Evolutionary conservation across 1,140 invertebrate genomes (phyloP), one percentile per base, ranked within the genome.

Genomic region (Archivesica marissinica): DNA sequence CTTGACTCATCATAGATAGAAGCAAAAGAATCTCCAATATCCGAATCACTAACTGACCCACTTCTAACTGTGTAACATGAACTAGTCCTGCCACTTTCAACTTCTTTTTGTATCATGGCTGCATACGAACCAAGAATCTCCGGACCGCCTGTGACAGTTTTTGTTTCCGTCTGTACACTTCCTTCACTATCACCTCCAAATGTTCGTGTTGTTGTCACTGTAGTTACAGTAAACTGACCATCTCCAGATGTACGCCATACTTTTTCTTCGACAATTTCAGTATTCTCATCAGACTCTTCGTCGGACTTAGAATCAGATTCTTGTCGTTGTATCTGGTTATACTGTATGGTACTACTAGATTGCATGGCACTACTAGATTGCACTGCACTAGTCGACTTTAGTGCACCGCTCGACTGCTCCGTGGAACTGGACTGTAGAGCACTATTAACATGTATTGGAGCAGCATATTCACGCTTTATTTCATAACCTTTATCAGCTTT

Each of bases 241-340:
- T 85, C 74, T n/a, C 82, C 82, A 30, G 70, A 64, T 38, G 82
- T 85, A 23, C 82, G 44, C 82, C 82, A 85, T 13, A 88, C 82
- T 72, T 86, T 88, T 52, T 88, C 86, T 59, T 88, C 87, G 35
- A 88, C 61, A 30, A 88, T 54, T 79, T 89, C 86, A 44, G 85
- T 79, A 77, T 85, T 83, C 17, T 50, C 38, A 33, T 44, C 76
- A 44, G 66, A 64, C 23, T 88, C 82, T 1, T 35, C 39, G 7
- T 79, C 52, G 30, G 56, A 79, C 3, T 25, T 33, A 2, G 76
- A 79, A 0, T 50, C 44, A 28, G 76, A 79, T 6, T 76, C 47
- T 23, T 23, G 28, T 20, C 41, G 47, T 33, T 47, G 39, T 30
- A 72, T 2, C 28, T 38, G 2, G 6, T 52, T 15, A n/a, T 4